These are phyloP conservation scores for Zonitis immaculata DNA, from an alignment of 2,888 invertebrate species.

Conservation along the genomic window DNA sequence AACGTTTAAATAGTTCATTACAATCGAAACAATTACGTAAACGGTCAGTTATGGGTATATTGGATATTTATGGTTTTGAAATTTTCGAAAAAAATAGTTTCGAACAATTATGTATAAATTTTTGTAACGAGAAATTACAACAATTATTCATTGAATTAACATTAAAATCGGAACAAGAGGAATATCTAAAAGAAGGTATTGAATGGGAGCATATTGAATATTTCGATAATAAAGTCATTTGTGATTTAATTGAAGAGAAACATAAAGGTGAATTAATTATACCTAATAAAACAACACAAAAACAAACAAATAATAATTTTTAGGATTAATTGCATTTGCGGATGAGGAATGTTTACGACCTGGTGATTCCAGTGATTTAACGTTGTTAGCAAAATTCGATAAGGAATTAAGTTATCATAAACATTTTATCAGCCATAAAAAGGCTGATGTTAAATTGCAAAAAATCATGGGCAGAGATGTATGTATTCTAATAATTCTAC, in stretches of 20 bases:
- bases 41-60: slow-evolving; percentile 77
- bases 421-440: slow-evolving; percentile 80
- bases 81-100: slow-evolving; percentile 86
- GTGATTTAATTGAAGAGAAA: slow-evolving; percentile 85
- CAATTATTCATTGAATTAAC: slow-evolving; percentile 91
- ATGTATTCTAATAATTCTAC: slow-evolving; percentile 36
- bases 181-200: slow-evolving; percentile 86
- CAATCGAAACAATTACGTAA: slow-evolving; percentile 54
- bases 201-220: slow-evolving; percentile 86
- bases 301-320: slow-evolving; percentile 10
- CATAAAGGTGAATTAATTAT: no score
- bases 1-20: slow-evolving; percentile 71
- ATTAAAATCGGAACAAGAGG: slow-evolving; percentile 87
- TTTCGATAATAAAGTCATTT: slow-evolving; percentile 91
- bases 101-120: slow-evolving; percentile 93
- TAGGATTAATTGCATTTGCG: slow-evolving; percentile 76
- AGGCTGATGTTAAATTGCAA: slow-evolving; percentile 71
- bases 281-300: not conserved
- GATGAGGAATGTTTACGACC: slow-evolving; percentile 92
- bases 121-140: slow-evolving; percentile 92
- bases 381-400: slow-evolving; percentile 76
- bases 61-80: slow-evolving; percentile 94
- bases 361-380: slow-evolving; percentile 78
- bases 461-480: slow-evolving; percentile 82
- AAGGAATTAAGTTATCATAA: slow-evolving; percentile 67